These are phyloP conservation scores for Anolis sagrei DNA, from an alignment of 2,113 vertebrate species.

Conservation along the genomic window DNA sequence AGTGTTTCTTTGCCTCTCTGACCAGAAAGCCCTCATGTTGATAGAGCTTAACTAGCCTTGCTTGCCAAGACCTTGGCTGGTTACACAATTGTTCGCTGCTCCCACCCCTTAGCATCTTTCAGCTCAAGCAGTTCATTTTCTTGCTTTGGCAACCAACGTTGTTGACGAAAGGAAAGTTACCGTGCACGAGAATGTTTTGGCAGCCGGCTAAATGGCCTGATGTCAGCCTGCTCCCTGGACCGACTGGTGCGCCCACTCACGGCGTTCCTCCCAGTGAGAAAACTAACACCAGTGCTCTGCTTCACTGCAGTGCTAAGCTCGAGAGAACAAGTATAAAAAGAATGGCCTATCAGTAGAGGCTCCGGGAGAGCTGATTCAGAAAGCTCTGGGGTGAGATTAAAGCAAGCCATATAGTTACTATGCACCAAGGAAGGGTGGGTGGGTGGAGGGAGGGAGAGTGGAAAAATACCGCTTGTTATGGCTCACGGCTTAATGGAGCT, in stretches of 20 bases:
- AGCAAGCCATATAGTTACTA: slow-evolving; percentile 33
- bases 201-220: slow-evolving; percentile 29
- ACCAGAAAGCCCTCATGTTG: slow-evolving; percentile 20
- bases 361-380: slow-evolving; percentile 30
- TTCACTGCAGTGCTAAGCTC: slow-evolving; percentile 54
- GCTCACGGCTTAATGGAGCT: neutral
- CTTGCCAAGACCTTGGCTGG: slow-evolving; percentile 38
- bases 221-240: slow-evolving; percentile 60
- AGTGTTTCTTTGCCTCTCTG: neutral
- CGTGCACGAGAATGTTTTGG: slow-evolving; percentile 57
- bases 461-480: slow-evolving; percentile 45
- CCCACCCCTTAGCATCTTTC: neutral
- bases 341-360: slow-evolving; percentile 46
- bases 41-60: neutral
- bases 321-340: slow-evolving; percentile 62
- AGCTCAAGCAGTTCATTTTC: neutral
- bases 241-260: slow-evolving; percentile 47
- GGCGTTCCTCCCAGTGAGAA: slow-evolving; percentile 66
- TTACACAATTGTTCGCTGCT: neutral
- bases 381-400: slow-evolving; percentile 5
- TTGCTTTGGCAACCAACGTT: slow-evolving; percentile 29
- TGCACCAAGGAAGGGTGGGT: neutral
- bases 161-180: slow-evolving; percentile 69
- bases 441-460: slow-evolving; percentile 24
- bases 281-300: slow-evolving; percentile 68